Evolutionary conservation across 2,113 vertebrate species (phyloP), one percentile per base, ranked within the genome.

Genomic region (Xiphias gladius): DNA sequence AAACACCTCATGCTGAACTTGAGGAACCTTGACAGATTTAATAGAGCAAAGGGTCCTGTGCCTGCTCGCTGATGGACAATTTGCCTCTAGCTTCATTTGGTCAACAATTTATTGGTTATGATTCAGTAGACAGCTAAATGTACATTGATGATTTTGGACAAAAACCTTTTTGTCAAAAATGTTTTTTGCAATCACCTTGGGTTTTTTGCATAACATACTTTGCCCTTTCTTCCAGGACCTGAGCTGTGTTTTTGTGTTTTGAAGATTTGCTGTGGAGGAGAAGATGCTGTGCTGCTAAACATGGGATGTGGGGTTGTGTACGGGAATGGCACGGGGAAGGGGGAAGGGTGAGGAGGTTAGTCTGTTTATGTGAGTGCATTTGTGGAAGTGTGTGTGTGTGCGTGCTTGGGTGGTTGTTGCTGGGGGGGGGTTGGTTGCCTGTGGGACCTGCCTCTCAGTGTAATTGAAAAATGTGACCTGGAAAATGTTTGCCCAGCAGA

Each of bases 401-500:
- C 54, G 64, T 73, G 83, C 58, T 55, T 62, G 79, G 69, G 55
- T 86, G 73, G 79, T 69, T 85, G 86, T 83, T 91, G 83, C 69
- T 74, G 79, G 66, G 73, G 73, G 72, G 61, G 58, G 66, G 32
- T 54, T 79, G 80, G 89, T 77, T 91, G 90, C 90, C 87, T 88
- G 86, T 86, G 90, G 89, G 91, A 93, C 89, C 88, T 93, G 93
- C 88, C 93, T 95, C 94, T 95, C 94, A 94, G 92, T 93, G 94
- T 96, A 96, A 96, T 96, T 96, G 95, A 96, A 96, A 94, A 95
- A 95, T 95, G 93, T 95, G 95, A 96, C 95, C 95, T 95, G 95
- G 95, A 95, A 95, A 95, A 95, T 96, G 95, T 96, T 95, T 95
- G 94, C 93, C 94, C 94, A 95, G 88, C 85, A 62, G 94, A 95